A percentile compares a stretch with the other conserved stretches of the same genome.
phyloP scores from a whole-genome alignment of 2,113 vertebrate genomes.

The Calidris pugnax region DNA sequence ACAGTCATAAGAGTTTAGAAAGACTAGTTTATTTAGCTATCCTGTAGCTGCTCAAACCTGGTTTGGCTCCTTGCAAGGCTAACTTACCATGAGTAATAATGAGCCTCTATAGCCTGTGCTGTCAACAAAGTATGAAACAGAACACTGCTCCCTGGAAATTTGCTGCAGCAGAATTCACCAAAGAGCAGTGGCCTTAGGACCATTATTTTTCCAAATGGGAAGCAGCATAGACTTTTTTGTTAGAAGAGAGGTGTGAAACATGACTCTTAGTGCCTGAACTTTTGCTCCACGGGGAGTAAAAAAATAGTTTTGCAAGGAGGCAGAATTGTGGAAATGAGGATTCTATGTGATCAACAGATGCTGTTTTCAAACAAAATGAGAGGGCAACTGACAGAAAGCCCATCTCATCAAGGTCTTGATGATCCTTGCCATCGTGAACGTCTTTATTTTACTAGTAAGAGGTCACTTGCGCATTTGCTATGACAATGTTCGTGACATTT shows the following conservation, averaged over 20 bases:
- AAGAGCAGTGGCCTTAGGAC: background rate
- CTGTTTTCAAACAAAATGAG: background rate
- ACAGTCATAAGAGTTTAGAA: background rate
- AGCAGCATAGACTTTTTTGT: background rate
- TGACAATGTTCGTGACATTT: background rate
- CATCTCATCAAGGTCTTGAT: background rate
- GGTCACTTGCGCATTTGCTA: background rate
- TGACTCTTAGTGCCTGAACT: background rate
- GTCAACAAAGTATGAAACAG: background rate
- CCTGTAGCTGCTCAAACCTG: background rate
- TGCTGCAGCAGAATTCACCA: background rate
- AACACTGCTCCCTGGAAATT: background rate
- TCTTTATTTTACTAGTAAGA: background rate
- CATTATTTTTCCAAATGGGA: background rate
- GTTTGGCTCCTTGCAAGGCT: background rate
- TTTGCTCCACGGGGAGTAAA: background rate
- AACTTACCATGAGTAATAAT: background rate
- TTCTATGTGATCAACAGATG: background rate
- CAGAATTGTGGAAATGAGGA: background rate
- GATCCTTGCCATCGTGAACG: background rate
- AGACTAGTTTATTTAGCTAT: background rate
- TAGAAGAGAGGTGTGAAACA: background rate
- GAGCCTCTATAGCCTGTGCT: background rate
- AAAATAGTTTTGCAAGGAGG: background rate
- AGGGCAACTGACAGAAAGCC: background rate